Evolutionary conservation across 2,113 vertebrate genomes (phyloP).

Genomic region (Sceloporus undulatus): DNA sequence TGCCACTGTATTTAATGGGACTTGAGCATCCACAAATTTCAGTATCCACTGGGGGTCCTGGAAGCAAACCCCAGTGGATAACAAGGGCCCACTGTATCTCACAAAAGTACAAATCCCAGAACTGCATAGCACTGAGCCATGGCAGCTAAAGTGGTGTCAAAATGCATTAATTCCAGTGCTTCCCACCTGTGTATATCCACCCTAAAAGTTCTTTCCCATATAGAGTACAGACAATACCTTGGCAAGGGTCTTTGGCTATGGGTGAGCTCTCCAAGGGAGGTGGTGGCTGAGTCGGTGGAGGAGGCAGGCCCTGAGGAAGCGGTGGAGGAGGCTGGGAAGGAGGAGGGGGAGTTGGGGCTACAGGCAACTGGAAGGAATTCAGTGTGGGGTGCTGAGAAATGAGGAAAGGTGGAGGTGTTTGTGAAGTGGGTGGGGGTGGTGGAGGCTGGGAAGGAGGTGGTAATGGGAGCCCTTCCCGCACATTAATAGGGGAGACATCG

Average conservation of each 20-base stretch:
- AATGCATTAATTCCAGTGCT: too few species aligned
- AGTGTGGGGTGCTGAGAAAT: constrained; percentile 17
- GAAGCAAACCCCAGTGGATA: too few species aligned
- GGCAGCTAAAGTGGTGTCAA: too few species aligned
- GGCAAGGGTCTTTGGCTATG: not conserved
- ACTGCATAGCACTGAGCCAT: too few species aligned
- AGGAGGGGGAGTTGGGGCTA: constrained; percentile 8
- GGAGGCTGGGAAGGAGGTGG: constrained; percentile 32
- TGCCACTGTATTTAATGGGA: too few species aligned
- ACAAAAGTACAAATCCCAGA: too few species aligned
- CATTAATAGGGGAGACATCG: not conserved
- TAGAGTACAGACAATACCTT: not conserved
- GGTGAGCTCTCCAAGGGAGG: not conserved
- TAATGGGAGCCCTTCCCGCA: not conserved
- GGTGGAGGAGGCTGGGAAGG: constrained; percentile 9
- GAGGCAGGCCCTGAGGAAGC: constrained; percentile 26
- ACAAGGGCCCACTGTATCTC: too few species aligned
- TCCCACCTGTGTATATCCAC: too few species aligned
- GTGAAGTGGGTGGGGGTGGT: constrained; percentile 32
- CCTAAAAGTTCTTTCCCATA: not conserved
- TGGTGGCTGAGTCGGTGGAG: not conserved
- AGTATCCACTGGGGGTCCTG: too few species aligned
- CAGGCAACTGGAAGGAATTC: constrained; percentile 14
- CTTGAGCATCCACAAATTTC: too few species aligned
- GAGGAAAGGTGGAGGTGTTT: not conserved